Base-by-base conservation (phyloP, 2,888 invertebrate species). In the Malachius bipustulatus region DNA sequence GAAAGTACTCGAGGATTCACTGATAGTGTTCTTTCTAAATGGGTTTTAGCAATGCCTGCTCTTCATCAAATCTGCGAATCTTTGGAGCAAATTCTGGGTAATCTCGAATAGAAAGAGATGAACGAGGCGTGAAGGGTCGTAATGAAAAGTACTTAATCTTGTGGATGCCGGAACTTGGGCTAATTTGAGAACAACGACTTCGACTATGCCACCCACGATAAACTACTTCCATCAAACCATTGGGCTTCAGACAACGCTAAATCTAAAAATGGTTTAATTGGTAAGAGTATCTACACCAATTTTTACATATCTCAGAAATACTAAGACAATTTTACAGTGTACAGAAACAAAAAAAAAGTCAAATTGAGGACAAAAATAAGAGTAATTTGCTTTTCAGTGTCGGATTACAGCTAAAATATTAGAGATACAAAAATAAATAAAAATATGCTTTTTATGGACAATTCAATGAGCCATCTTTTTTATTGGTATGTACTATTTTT, bases 41-140 rank as follows among this genome's bases (percentile, higher is more conserved):
- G 24, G 24, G n/a, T 19, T 19, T 19, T 19, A 8, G n/a, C 24
- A 19, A 6, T 6, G 24, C n/a, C 24, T 19, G 24, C 24, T 6
- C 24, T 19, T n/a, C 24, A 19, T 19, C 24, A 19, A n/a, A 19
- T 19, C 24, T 19, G 24, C 24, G 24, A 19, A 19, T 19, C 6
- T 19, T 19, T 19, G n/a, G 24, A 19, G 24, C 24, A 19, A 6
- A n/a, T n/a, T n/a, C n/a, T n/a, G n/a, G n/a, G n/a, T n/a, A n/a
- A n/a, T n/a, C n/a, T n/a, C n/a, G n/a, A n/a, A n/a, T n/a, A n/a
- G n/a, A n/a, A n/a, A n/a, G n/a, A n/a, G n/a, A n/a, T n/a, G n/a
- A n/a, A n/a, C n/a, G n/a, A n/a, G n/a, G n/a, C n/a, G n/a, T n/a
- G n/a, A n/a, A n/a, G n/a, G n/a, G n/a, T n/a, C n/a, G n/a, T n/a